phyloP scores from a whole-genome alignment of 1,140 invertebrate genomes.

The Camponotus floridanus region DNA sequence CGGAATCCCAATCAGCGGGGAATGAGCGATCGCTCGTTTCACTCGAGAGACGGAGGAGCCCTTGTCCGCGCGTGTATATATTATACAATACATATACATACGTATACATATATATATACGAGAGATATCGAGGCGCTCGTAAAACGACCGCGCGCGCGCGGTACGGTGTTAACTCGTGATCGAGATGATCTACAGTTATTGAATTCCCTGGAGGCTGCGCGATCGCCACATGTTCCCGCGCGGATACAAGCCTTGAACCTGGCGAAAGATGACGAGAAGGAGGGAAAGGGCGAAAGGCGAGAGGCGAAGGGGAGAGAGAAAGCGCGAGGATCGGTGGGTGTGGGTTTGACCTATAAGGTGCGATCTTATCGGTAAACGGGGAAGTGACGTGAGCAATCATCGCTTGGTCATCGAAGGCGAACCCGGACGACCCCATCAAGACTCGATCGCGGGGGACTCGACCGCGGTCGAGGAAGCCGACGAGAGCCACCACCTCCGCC shows the following conservation, averaged over 20 bases:
- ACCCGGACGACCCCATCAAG: conserved; percentile 67
- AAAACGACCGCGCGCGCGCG: conserved; percentile 57
- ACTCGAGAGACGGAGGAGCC: conserved; percentile 15
- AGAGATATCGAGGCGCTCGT: conserved; percentile 64
- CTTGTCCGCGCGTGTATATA: conserved; percentile 12
- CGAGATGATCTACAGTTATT: conserved; percentile 80
- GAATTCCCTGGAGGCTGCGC: conserved; percentile 77
- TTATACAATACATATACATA: too few species aligned
- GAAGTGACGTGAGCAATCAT: conserved; percentile 76
- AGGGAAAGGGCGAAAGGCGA: conserved; percentile 55
- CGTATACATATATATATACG: conserved; percentile 7
- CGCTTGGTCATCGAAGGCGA: conserved; percentile 70
- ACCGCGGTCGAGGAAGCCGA: conserved; percentile 35
- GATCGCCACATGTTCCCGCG: conserved; percentile 69
- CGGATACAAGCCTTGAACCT: conserved; percentile 40
- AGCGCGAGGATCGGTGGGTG: conserved; percentile 53
- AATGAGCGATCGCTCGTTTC: conserved; percentile 64
- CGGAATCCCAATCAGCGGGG: conserved; percentile 65
- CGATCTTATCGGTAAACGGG: conserved; percentile 79
- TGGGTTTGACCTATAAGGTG: conserved; percentile 64
- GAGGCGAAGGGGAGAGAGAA: not conserved
- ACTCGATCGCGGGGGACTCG: conserved; percentile 67
- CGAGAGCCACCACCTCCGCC: conserved; percentile 52
- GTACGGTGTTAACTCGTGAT: conserved; percentile 74
- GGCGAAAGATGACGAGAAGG: conserved; percentile 47